phyloP scores from a whole-genome alignment of 2,113 vertebrate genomes.

The Cheilinus undulatus region DNA sequence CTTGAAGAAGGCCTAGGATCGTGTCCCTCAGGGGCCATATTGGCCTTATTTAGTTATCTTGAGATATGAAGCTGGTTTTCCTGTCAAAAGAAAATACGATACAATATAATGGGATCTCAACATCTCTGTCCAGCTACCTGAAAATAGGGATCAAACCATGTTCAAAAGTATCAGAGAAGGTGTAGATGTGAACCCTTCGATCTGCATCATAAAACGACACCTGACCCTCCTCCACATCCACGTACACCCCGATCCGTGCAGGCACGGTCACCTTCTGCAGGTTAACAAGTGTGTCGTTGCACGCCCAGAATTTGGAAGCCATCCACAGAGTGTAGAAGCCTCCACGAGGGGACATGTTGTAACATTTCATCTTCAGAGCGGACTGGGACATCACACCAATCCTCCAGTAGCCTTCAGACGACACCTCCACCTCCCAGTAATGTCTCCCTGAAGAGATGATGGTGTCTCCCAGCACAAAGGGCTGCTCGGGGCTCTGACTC shows the following conservation, averaged over 20 bases:
- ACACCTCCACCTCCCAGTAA: constrained; percentile 33
- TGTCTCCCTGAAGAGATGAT: constrained; percentile 13
- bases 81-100: too few relatives aligned
- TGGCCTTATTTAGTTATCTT: too few relatives aligned
- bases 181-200: constrained; percentile 20
- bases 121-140: not conserved
- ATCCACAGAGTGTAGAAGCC: constrained; percentile 11
- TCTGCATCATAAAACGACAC: constrained; percentile 17
- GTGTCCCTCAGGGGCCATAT: too few relatives aligned
- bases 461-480: constrained; percentile 5
- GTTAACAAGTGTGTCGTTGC: not conserved
- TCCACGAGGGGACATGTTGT: not conserved
- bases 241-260: constrained; percentile 8
- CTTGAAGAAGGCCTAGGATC: too few relatives aligned
- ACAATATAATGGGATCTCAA: too few relatives aligned
- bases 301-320: constrained; percentile 1
- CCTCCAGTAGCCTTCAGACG: not conserved
- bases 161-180: constrained; percentile 11
- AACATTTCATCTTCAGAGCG: not conserved
- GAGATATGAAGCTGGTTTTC: too few relatives aligned
- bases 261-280: not conserved
- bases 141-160: constrained; percentile 2
- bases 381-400: constrained; percentile 5
- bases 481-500: not conserved
- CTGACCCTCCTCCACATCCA: constrained; percentile 17